A percentile compares a stretch with the other conserved stretches of the same genome.
Evolutionary conservation across 2,113 vertebrate genomes (phyloP).

Genomic region (Panthera uncia): DNA sequence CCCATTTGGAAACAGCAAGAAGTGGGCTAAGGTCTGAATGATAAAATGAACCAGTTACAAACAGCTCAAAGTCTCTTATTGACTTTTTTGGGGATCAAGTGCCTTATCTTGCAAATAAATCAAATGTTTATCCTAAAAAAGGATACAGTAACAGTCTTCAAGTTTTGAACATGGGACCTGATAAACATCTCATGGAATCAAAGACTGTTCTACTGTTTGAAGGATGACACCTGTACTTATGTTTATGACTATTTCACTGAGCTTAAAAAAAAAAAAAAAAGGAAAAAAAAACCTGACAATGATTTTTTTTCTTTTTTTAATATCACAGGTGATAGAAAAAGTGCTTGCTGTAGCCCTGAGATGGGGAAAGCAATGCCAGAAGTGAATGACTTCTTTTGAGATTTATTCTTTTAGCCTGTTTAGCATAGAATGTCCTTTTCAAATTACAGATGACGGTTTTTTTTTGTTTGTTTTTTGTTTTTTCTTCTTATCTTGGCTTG

Average conservation of each 20-base stretch:
- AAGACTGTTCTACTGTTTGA: background rate
- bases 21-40: background rate
- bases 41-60: background rate
- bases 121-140: slow-evolving; percentile 56
- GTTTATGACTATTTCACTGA: background rate
- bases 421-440: slow-evolving; percentile 51
- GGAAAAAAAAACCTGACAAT: background rate
- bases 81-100: slow-evolving; percentile 48
- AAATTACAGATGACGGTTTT: background rate
- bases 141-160: background rate
- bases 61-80: slow-evolving; percentile 62
- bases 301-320: background rate
- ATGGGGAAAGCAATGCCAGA: background rate
- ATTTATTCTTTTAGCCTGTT: slow-evolving; percentile 43
- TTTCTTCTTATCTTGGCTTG: background rate
- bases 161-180: background rate
- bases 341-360: background rate
- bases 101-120: slow-evolving; percentile 46
- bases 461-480: too few species aligned
- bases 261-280: background rate
- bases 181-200: slow-evolving; percentile 25
- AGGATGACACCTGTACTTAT: background rate
- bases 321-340: background rate
- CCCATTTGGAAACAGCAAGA: background rate
- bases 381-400: background rate